A percentile compares a stretch with the other conserved stretches of the same genome.
These are phyloP conservation scores for Nylanderia fulva DNA, from an alignment of 1,140 invertebrate genomes.

Conservation along the genomic window DNA sequence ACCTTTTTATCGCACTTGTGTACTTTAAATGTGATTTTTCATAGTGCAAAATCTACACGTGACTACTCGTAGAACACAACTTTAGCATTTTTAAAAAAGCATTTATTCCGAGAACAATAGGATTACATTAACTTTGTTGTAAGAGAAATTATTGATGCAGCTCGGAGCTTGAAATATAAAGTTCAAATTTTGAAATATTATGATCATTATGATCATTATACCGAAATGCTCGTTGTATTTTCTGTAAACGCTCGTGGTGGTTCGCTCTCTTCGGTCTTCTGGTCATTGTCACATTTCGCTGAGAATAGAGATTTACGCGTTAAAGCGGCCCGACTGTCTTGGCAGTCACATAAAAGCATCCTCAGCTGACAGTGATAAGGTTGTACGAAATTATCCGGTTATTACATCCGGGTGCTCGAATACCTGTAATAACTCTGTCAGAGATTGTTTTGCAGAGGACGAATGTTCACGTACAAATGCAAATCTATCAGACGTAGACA, in stretches of 20 bases:
- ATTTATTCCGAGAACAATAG: constrained; percentile 18
- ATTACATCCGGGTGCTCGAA: constrained; percentile 44
- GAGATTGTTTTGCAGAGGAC: constrained; percentile 52
- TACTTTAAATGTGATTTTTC: constrained; percentile 24
- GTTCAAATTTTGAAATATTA: constrained; percentile 32
- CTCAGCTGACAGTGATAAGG: constrained; percentile 51
- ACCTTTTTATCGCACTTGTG: constrained; percentile 1
- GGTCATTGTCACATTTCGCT: constrained; percentile 25
- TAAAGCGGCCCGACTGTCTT: constrained; percentile 26
- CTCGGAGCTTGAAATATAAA: constrained; percentile 20
- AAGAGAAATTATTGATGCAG: not conserved
- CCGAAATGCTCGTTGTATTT: constrained; percentile 34
- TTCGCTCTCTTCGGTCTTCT: constrained; percentile 13
- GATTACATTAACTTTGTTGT: constrained; percentile 34
- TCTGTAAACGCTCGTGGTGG: not conserved
- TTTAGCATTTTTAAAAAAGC: not conserved
- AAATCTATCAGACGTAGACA: constrained; percentile 55
- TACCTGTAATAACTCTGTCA: constrained; percentile 56
- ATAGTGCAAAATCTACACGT: constrained; percentile 10
- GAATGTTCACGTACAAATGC: constrained; percentile 12
- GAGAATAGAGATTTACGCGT: constrained; percentile 40
- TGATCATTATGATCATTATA: constrained; percentile 52
- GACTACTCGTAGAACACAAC: not conserved
- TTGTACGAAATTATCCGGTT: constrained; percentile 44
- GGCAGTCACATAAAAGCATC: constrained; percentile 19